These are phyloP conservation scores for Episyrphus balteatus DNA, from an alignment of 1,140 invertebrate genomes.

Conservation along the genomic window DNA sequence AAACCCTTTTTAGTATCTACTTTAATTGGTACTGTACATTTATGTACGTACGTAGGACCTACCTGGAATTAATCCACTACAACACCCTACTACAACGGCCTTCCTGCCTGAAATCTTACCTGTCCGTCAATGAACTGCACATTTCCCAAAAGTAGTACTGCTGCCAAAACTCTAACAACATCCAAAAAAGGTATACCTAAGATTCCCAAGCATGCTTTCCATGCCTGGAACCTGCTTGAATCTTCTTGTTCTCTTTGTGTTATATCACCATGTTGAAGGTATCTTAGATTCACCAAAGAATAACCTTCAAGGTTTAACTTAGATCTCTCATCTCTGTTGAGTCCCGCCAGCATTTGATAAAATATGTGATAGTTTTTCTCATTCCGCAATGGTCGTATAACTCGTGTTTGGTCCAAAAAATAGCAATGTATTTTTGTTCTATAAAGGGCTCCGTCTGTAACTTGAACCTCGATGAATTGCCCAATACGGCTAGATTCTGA, in stretches of 20 bases:
- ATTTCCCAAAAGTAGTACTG: slow-evolving; percentile 83
- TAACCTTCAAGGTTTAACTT: slow-evolving; percentile 79
- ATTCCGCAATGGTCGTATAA: slow-evolving; percentile 69
- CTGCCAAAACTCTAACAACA: slow-evolving; percentile 81
- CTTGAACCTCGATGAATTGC: slow-evolving; percentile 92
- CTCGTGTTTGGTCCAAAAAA: slow-evolving; percentile 80
- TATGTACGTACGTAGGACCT: no score
- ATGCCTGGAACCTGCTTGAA: slow-evolving; percentile 66
- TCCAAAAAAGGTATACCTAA: slow-evolving; percentile 89
- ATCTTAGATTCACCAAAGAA: slow-evolving; percentile 64
- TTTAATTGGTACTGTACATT: no score
- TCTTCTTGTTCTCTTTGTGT: slow-evolving; percentile 67
- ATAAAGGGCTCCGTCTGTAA: slow-evolving; percentile 89
- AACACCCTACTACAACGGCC: no score
- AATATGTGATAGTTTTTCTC: slow-evolving; percentile 97
- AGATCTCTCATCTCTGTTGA: slow-evolving; percentile 73
- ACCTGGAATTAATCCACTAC: no score
- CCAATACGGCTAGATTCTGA: slow-evolving; percentile 90
- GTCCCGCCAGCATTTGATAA: slow-evolving; percentile 89
- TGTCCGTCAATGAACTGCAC: slow-evolving; percentile 73
- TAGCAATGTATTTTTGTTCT: slow-evolving; percentile 94
- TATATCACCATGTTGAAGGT: slow-evolving; percentile 64
- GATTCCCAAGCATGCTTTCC: slow-evolving; percentile 81
- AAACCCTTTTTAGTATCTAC: no score
- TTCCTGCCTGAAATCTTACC: slow-evolving; percentile 26